Base-by-base conservation (phyloP, 2,888 invertebrate genomes). In the Luffia ferchaultella region DNA sequence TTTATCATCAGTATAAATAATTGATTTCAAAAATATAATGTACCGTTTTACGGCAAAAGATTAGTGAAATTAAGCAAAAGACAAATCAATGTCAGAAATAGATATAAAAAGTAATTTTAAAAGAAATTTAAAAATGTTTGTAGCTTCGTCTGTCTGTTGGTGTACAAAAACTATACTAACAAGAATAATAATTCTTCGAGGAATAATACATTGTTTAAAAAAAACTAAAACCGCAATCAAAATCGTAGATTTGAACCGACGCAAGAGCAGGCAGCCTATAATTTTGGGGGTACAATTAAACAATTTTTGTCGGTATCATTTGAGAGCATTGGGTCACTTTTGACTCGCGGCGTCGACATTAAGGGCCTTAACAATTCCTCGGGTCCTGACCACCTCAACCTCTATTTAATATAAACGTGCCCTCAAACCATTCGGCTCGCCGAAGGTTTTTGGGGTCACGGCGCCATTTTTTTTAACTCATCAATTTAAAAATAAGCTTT, bases 221-320 rank as follows among this genome's bases (percentile, higher is more conserved):
- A 30, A 30, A 30, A 30, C 3, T 3, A 3, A 12, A 30, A 30
- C 12, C 12, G 12, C 30, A 12, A 3, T 30, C 30, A 30, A 30
- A 12, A n/a, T n/a, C n/a, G 30, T 12, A 30, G 3, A 30, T 30
- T 30, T 12, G 30, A 30, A 30, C 30, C 30, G 12, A 7, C 30
- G 3, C 12, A 30, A 30, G 12, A 30, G 30, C 30, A 30, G 30
- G 12, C 16, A 9, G 16, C 72, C 70, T 59, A 70, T 75, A 79
- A 80, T 80, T 80, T 73, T 68, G 30, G 30, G 30, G 63, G 70
- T 67, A 65, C 76, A 80, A 80, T 82, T 83, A 83, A 78, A 78
- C 72, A 77, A 80, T 80, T 80, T 76, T 73, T 78, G 73, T 70
- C 64, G 70, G 76, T 83, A 82, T 80, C 79, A 80, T 73, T 72